These are phyloP conservation scores for Paratilapia polleni DNA, from an alignment of 2,113 vertebrate genomes.

Conservation along the genomic window DNA sequence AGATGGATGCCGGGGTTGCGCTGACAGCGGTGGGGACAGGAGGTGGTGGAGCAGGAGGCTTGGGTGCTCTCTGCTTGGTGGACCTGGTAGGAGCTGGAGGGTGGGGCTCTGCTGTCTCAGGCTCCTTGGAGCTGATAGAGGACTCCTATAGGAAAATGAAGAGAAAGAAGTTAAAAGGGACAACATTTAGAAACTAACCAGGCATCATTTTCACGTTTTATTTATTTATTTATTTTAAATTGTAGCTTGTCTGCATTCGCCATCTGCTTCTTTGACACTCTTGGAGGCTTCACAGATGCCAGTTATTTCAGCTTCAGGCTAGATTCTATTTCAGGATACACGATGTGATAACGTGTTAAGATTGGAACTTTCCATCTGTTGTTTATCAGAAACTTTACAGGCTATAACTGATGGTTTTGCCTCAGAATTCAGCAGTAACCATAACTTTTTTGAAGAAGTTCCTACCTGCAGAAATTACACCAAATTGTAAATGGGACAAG, in stretches of 20 bases:
- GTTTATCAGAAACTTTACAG: background rate
- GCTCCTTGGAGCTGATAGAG: constrained; percentile 53
- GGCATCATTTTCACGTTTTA: background rate
- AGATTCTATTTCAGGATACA: background rate
- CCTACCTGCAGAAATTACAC: background rate
- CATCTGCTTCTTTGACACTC: background rate
- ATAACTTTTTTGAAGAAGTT: background rate
- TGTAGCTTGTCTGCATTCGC: background rate
- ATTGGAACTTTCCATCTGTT: background rate
- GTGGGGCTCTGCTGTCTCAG: constrained; percentile 53
- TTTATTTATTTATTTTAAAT: background rate
- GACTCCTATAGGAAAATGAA: constrained; percentile 45
- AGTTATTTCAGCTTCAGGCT: background rate
- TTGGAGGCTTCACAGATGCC: background rate
- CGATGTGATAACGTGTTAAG: background rate
- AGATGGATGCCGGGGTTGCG: constrained; percentile 64
- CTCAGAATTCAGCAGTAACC: background rate
- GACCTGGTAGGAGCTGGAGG: constrained; percentile 64
- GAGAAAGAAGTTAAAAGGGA: background rate
- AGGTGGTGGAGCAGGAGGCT: constrained; percentile 78
- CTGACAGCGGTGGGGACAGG: constrained; percentile 64
- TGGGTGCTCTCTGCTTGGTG: constrained; percentile 78
- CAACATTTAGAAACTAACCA: background rate
- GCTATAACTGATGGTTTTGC: background rate
- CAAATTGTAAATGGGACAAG: background rate